Base-by-base conservation (phyloP, 2,888 invertebrate genomes). In the Limenitis camilla region DNA sequence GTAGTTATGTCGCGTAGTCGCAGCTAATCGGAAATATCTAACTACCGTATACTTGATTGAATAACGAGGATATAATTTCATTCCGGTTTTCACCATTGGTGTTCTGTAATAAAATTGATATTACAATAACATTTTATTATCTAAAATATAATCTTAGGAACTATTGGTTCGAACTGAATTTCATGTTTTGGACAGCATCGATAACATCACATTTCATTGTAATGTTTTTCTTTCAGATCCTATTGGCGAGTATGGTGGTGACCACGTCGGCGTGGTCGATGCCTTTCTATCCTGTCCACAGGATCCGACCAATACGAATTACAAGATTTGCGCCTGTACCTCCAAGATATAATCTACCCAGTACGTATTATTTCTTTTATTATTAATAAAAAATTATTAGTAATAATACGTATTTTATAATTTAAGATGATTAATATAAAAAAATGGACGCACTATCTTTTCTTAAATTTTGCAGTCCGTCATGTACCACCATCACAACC, bases 231-330 rank as follows among this genome's bases (percentile, higher is more conserved):
- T 72, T 72, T 7, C 67, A 85, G 85, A 54, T 81, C 28, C 31
- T 78, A 2, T 42, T 85, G 11, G 64, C 71, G 1, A 73, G 74
- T 52, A 38, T 65, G 5, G 49, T 73, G 9, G 33, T 73, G 4
- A 57, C 66, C 1, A 59, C 66, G 2, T 66, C 76, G 45, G 78
- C 78, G 4, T 84, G 85, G 85, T 81, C 83, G 0, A 47, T 68
- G n/a, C 84, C 85, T 0, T 80, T 72, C 64, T 76, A 81, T 52
- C 76, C 79, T 0, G 71, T 68, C 0, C 71, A 67, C 1, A 65
- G 77, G 48, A 65, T 64, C 4, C 61, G 58, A 5, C 78, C 76
- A 0, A 49, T 74, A 36, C 71, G 83, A 19, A 72, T 77, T 44
- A 78, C 78, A 11, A 74, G 84, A 61, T 81, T 68, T 19, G 83